A percentile compares a stretch with the other conserved stretches of the same genome.
Evolutionary conservation across 2,888 invertebrate genomes (phyloP).

Genomic region (Fragum whitleyi): DNA sequence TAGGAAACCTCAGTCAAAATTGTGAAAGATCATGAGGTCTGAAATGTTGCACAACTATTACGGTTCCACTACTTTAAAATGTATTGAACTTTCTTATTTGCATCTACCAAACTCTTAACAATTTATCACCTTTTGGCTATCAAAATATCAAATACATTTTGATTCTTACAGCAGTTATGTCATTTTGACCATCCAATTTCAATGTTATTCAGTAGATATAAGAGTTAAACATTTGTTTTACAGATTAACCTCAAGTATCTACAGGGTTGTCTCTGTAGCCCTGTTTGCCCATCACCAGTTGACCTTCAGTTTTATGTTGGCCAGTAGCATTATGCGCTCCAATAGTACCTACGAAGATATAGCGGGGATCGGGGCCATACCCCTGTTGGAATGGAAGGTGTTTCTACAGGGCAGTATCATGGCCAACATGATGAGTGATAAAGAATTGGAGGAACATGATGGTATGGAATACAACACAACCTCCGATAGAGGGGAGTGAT

Average conservation of each 20-base stretch:
- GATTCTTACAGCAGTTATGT: too few species aligned
- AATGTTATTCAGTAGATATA: too few species aligned
- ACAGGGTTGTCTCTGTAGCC: slow-evolving; percentile 83
- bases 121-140: too few species aligned
- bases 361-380: slow-evolving; percentile 70
- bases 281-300: slow-evolving; percentile 84
- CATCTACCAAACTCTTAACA: too few species aligned
- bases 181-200: too few species aligned
- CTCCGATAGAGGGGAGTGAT: not conserved
- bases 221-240: slow-evolving; percentile 34
- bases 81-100: too few species aligned
- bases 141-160: too few species aligned
- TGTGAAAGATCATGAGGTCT: too few species aligned
- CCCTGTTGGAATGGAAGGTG: slow-evolving; percentile 80
- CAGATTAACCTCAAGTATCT: slow-evolving; percentile 81
- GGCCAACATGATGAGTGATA: slow-evolving; percentile 81
- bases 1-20: too few species aligned
- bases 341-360: slow-evolving; percentile 71
- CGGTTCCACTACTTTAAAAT: too few species aligned
- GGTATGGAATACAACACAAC: too few species aligned
- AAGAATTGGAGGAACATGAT: slow-evolving; percentile 73
- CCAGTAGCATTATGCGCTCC: slow-evolving; percentile 82
- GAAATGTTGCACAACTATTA: too few species aligned
- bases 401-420: slow-evolving; percentile 83
- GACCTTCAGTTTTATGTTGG: slow-evolving; percentile 84